Percentiles rank a stretch among this genome's conserved stretches.
Conservation (phyloP, 2,888 invertebrate genomes). For the Oscheius sp. region DNA sequence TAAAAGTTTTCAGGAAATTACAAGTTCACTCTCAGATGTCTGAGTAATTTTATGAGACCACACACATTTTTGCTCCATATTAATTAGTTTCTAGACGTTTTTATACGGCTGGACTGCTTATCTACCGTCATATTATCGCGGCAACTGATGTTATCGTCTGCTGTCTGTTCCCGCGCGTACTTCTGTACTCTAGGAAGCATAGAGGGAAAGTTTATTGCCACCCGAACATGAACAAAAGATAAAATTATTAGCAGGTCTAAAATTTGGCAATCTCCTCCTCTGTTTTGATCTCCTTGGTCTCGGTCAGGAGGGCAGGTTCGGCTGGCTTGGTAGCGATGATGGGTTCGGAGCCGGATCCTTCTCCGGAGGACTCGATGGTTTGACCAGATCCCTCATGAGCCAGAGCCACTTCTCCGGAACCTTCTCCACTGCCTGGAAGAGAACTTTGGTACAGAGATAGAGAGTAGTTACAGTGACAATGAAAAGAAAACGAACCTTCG, state of each 20-base stretch:
- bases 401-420: constrained; percentile 7
- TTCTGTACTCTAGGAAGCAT: not conserved
- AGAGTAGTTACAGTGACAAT: not conserved
- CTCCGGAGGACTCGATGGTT: not conserved
- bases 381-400: constrained; percentile 12
- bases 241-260: constrained; percentile 8
- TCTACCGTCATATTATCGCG: not conserved
- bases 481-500: not conserved
- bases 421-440: constrained; percentile 22
- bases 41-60: too few species aligned
- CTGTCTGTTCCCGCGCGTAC: not conserved
- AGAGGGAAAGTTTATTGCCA: not conserved
- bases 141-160: not conserved
- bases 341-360: constrained; percentile 23
- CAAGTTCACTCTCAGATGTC: too few species aligned
- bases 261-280: constrained; percentile 26
- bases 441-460: not conserved
- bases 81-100: not conserved
- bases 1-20: too few species aligned
- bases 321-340: not conserved
- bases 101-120: not conserved
- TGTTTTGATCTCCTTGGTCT: constrained; percentile 25
- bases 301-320: constrained; percentile 14
- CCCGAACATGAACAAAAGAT: not conserved
- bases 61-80: too few species aligned